phyloP scores from a whole-genome alignment of 2,888 invertebrate genomes.

The Harpalus rufipes region DNA sequence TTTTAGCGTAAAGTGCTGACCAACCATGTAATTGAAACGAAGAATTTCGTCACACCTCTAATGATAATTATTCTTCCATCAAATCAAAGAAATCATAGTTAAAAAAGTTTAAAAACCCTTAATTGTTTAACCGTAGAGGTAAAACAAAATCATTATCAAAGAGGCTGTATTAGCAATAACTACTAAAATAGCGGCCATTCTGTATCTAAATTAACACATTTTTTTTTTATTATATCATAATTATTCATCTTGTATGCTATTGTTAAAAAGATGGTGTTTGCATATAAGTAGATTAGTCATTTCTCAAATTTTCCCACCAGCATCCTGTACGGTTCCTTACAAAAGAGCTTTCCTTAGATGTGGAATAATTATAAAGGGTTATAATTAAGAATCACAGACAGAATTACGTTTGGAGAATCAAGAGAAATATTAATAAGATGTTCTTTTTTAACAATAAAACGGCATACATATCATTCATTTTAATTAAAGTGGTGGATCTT shows the following conservation, averaged over 20 bases:
- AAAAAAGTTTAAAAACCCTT: too few relatives aligned
- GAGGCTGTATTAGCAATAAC: too few relatives aligned
- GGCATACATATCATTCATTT: not conserved
- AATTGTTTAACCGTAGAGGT: too few relatives aligned
- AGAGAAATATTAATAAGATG: not conserved
- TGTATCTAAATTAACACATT: too few relatives aligned
- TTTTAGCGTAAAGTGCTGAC: too few relatives aligned
- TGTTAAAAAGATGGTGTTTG: not conserved
- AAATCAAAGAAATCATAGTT: too few relatives aligned
- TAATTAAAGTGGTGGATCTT: not conserved
- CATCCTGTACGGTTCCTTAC: not conserved
- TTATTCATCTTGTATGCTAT: not conserved
- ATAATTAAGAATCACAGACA: constrained; percentile 25
- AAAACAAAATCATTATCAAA: too few relatives aligned
- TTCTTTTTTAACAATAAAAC: not conserved
- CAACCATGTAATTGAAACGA: too few relatives aligned
- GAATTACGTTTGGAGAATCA: constrained; percentile 14
- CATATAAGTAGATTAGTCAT: not conserved
- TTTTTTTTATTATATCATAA: too few relatives aligned
- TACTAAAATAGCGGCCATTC: too few relatives aligned
- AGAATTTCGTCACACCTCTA: too few relatives aligned
- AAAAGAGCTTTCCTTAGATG: constrained; percentile 6
- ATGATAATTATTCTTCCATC: too few relatives aligned
- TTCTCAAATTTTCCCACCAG: not conserved
- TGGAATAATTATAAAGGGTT: constrained; percentile 17